phyloP scores from a whole-genome alignment of 2,888 invertebrate genomes.

The Melitaea athalia region DNA sequence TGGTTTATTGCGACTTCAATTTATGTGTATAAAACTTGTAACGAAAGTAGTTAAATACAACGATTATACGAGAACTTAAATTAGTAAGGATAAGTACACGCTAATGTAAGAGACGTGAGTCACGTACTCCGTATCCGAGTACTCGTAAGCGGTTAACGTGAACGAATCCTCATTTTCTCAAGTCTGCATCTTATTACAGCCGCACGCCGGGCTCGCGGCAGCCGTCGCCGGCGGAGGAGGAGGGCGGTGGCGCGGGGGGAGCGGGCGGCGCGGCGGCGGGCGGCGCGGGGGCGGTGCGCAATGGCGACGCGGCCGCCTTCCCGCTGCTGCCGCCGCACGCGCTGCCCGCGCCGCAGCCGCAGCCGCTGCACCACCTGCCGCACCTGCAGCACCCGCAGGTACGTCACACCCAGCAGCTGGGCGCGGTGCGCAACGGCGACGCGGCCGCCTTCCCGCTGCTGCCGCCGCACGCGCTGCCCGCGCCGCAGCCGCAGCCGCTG shows the following conservation, averaged over 20 bases:
- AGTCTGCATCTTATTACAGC: slow-evolving; percentile 70
- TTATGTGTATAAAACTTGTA: no score
- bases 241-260: slow-evolving; percentile 73
- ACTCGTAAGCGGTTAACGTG: no score
- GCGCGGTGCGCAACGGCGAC: slow-evolving; percentile 74
- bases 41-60: no score
- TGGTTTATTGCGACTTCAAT: no score
- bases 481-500: slow-evolving; percentile 70
- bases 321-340: slow-evolving; percentile 75
- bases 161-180: neutral
- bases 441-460: slow-evolving; percentile 72
- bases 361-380: slow-evolving; percentile 71
- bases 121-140: no score
- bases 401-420: no score
- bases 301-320: slow-evolving; percentile 70
- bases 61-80: no score
- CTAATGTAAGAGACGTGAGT: no score
- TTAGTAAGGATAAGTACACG: no score
- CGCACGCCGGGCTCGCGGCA: slow-evolving; percentile 95
- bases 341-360: slow-evolving; percentile 71
- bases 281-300: slow-evolving; percentile 72
- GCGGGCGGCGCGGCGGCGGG: slow-evolving; percentile 70
- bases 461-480: slow-evolving; percentile 72
- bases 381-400: slow-evolving; percentile 77
- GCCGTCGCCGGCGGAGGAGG: slow-evolving; percentile 95